These are phyloP conservation scores for Dysmachus trigonus DNA, from an alignment of 2,888 invertebrate genomes.

Conservation along the genomic window DNA sequence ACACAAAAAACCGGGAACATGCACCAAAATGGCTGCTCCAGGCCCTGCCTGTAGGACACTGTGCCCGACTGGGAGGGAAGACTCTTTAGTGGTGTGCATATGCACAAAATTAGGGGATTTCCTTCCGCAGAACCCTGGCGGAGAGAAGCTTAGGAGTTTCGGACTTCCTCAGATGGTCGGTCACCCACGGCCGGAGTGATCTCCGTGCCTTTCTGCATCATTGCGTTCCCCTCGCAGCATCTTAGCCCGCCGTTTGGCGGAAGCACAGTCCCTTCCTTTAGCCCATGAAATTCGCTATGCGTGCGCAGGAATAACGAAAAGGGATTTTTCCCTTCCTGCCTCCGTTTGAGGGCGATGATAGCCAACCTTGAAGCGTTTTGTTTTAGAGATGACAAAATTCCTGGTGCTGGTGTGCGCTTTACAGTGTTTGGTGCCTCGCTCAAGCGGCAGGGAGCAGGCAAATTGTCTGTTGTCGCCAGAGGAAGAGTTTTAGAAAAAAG, in stretches of 20 bases:
- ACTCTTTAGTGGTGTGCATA: conserved; percentile 6
- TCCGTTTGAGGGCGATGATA: background rate
- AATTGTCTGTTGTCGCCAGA: background rate
- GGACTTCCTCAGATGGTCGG: conserved; percentile 29
- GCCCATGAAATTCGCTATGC: background rate
- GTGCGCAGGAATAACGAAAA: conserved; percentile 42
- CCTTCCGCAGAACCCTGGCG: background rate
- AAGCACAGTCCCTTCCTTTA: background rate
- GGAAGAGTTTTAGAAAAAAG: background rate
- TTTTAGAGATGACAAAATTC: conserved; percentile 8
- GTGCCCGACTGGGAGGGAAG: background rate
- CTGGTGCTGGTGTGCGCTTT: conserved; percentile 6
- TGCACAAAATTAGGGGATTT: conserved; percentile 37
- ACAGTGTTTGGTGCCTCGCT: conserved; percentile 25
- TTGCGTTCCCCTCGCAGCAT: background rate
- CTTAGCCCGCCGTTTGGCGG: background rate
- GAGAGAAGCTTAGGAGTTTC: conserved; percentile 16
- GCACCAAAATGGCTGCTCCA: conserved; percentile 36
- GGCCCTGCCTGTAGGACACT: background rate
- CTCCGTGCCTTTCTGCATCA: background rate
- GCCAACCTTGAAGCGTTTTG: conserved; percentile 9
- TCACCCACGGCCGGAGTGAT: conserved; percentile 3
- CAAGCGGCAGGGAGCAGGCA: conserved; percentile 10
- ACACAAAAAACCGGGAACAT: background rate
- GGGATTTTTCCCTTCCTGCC: conserved; percentile 6